Percentiles rank a stretch among this genome's conserved stretches.
Evolutionary conservation across 2,113 vertebrate genomes (phyloP).

Genomic region (Phaethornis superciliosus): DNA sequence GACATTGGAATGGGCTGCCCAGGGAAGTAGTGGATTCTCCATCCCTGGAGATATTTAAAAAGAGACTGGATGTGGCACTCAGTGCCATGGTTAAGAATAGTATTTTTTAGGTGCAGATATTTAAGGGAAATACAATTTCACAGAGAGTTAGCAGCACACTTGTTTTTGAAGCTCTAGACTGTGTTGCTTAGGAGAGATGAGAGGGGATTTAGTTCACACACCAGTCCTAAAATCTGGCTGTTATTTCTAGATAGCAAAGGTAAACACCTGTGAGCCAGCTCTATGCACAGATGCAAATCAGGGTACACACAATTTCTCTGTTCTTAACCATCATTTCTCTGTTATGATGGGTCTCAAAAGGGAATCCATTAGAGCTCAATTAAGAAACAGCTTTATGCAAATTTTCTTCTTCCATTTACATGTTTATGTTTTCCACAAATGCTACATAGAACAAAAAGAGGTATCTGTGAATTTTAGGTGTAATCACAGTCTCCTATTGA

Average conservation of each 20-base stretch:
- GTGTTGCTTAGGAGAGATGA: neutral
- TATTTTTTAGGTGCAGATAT: neutral
- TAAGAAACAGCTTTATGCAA: slow-evolving; percentile 22
- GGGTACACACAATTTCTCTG: neutral
- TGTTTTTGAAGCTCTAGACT: neutral
- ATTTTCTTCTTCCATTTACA: slow-evolving; percentile 5
- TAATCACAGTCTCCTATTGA: neutral
- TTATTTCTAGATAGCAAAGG: slow-evolving; percentile 3
- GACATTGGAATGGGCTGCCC: too few species aligned
- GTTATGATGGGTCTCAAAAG: slow-evolving; percentile 29
- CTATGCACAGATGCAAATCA: slow-evolving; percentile 13
- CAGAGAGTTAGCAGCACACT: neutral
- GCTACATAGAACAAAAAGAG: neutral
- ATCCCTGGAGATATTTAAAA: too few species aligned
- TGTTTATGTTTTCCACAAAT: neutral
- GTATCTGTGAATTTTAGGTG: neutral
- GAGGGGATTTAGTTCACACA: neutral
- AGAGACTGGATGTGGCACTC: too few species aligned
- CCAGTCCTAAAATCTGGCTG: neutral
- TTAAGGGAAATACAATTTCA: neutral
- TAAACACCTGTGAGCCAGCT: slow-evolving; percentile 14
- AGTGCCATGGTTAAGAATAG: neutral
- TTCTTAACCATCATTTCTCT: neutral
- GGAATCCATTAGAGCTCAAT: slow-evolving; percentile 26
- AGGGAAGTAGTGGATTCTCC: too few species aligned